These are phyloP conservation scores for Mustela nigripes DNA, from an alignment of 2,113 vertebrate species.

Conservation along the genomic window DNA sequence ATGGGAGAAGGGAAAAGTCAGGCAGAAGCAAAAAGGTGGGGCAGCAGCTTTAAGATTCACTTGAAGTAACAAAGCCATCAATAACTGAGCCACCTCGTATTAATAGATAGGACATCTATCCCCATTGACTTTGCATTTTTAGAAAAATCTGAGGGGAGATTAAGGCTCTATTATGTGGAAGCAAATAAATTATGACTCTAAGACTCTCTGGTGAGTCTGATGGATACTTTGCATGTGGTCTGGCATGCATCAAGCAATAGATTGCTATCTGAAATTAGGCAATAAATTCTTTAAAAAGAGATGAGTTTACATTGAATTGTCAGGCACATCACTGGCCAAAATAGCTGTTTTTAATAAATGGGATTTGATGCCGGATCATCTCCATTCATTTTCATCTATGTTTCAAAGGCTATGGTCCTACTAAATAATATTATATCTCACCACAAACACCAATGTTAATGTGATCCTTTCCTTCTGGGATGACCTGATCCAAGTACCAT, in stretches of 20 bases:
- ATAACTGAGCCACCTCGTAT: background rate
- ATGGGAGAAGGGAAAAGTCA: background rate
- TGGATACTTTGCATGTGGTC: slow-evolving; percentile 1
- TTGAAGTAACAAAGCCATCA: background rate
- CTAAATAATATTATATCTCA: slow-evolving; percentile 60
- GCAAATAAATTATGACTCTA: slow-evolving; percentile 28
- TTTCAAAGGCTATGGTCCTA: slow-evolving; percentile 51
- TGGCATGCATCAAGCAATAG: background rate
- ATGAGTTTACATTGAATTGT: slow-evolving; percentile 65
- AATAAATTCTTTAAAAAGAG: slow-evolving; percentile 59
- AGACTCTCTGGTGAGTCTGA: background rate
- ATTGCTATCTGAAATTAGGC: slow-evolving; percentile 50
- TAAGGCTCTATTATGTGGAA: background rate
- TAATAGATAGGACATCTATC: background rate
- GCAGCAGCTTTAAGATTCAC: rapidly evolving
- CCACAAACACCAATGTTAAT: slow-evolving; percentile 48
- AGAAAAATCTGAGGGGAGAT: slow-evolving; percentile 11
- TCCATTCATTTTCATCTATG: slow-evolving; percentile 67
- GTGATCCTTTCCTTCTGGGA: slow-evolving; percentile 50
- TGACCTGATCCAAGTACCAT: slow-evolving; percentile 52
- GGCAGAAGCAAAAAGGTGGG: background rate
- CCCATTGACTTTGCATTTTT: slow-evolving; percentile 13
- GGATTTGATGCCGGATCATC: background rate
- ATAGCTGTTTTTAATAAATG: slow-evolving; percentile 50
- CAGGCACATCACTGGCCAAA: slow-evolving; percentile 55